Evolutionary conservation across 2,113 vertebrate species (phyloP).

Genomic region (Syngnathus typhle): DNA sequence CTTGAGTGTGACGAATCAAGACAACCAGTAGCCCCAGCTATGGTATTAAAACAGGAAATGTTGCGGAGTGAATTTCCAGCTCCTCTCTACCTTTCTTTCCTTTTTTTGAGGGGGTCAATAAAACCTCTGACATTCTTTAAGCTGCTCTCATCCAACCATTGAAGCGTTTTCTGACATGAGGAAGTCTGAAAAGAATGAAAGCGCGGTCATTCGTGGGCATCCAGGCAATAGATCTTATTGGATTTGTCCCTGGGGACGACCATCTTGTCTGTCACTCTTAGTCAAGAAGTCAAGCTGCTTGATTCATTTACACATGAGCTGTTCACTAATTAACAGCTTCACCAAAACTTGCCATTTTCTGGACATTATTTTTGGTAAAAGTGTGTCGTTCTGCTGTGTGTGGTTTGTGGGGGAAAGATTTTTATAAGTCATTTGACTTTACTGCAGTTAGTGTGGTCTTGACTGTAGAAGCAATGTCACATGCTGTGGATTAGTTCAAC

Average conservation of each 20-base stretch:
- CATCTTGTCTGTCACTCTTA: background rate
- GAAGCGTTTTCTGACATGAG: constrained; percentile 18
- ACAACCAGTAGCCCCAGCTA: constrained; percentile 30
- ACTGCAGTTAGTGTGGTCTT: background rate
- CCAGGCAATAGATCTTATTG: constrained; percentile 38
- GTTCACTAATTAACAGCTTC: no score
- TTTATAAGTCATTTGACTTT: background rate
- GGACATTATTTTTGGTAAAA: background rate
- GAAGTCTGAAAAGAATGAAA: constrained; percentile 33
- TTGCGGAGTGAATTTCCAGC: constrained; percentile 34
- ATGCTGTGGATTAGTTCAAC: constrained; percentile 41
- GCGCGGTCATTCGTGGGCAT: constrained; percentile 23
- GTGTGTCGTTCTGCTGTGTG: background rate
- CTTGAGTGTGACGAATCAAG: background rate
- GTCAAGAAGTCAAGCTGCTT: background rate
- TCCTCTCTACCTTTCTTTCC: background rate
- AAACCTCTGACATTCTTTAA: constrained; percentile 8
- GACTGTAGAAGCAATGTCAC: constrained; percentile 5
- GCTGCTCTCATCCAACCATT: constrained; percentile 17
- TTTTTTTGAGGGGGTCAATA: background rate
- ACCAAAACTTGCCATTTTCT: no score
- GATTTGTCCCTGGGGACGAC: constrained; percentile 26
- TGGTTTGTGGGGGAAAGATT: background rate
- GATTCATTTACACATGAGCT: background rate
- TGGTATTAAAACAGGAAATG: constrained; percentile 39